These are phyloP conservation scores for Oscheius sp. DNA, from an alignment of 1,140 invertebrate genomes.

Conservation along the genomic window DNA sequence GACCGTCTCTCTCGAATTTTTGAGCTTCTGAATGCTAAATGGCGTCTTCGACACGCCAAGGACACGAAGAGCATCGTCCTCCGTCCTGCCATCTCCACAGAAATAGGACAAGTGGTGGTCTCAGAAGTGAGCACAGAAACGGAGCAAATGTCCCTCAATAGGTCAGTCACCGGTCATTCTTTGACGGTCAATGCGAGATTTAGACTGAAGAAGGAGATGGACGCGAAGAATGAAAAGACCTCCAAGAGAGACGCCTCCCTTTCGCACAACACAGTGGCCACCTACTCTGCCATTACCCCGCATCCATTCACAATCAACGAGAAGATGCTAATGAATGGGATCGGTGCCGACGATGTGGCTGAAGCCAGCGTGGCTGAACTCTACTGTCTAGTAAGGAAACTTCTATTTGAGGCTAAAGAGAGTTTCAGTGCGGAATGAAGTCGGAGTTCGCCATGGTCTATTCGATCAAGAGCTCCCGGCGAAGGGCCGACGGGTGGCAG, in stretches of 20 bases:
- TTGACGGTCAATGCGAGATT: constrained; percentile 10
- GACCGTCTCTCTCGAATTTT: constrained; percentile 42
- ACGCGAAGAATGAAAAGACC: constrained; percentile 15
- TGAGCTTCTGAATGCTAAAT: constrained; percentile 41
- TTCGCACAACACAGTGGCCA: neutral
- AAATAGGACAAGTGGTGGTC: constrained; percentile 9
- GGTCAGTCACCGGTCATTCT: no score
- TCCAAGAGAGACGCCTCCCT: neutral
- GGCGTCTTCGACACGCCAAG: neutral
- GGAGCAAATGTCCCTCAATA: no score
- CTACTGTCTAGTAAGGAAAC: constrained; percentile 41
- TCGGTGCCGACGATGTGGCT: constrained; percentile 31
- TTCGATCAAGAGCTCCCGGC: constrained; percentile 6
- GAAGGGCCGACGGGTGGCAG: constrained; percentile 38
- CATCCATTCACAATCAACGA: constrained; percentile 31
- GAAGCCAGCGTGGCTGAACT: constrained; percentile 47
- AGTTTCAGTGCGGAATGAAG: constrained; percentile 48
- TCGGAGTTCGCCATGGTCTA: constrained; percentile 43
- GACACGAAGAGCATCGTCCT: neutral
- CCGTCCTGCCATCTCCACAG: neutral
- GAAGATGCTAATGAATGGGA: constrained; percentile 24
- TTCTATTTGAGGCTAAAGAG: constrained; percentile 1
- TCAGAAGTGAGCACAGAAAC: no score
- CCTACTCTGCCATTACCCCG: constrained; percentile 1
- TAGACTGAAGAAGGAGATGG: constrained; percentile 15